These are phyloP conservation scores for Temnothorax curvispinosus DNA, from an alignment of 1,140 invertebrate species.

Conservation along the genomic window DNA sequence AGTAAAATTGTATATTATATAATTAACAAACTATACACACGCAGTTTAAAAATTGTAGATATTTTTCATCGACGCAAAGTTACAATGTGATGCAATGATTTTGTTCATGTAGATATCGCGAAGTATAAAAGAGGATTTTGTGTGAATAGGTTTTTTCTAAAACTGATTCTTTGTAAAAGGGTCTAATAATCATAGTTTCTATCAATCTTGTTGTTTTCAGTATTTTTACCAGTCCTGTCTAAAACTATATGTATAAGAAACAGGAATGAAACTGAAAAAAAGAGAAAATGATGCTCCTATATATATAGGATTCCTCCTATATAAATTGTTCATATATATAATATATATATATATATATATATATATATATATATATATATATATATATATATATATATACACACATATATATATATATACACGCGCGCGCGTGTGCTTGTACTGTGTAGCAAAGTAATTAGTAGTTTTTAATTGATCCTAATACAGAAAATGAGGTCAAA, in stretches of 20 bases:
- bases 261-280: not conserved
- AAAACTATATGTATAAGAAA: not conserved
- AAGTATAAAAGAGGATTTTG: conserved; percentile 84
- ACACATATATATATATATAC: not conserved
- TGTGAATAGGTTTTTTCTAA: conserved; percentile 86
- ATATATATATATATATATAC: not conserved
- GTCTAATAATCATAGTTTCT: conserved; percentile 87
- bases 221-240: conserved; percentile 62
- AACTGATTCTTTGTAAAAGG: conserved; percentile 86
- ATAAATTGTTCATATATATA: too few relatives aligned
- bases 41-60: conserved; percentile 84
- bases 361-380: too few relatives aligned
- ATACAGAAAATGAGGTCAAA: too few relatives aligned
- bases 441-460: too few relatives aligned
- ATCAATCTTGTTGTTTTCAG: conserved; percentile 80
- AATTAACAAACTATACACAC: conserved; percentile 76
- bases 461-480: too few relatives aligned
- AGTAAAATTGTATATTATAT: conserved; percentile 81
- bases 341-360: too few relatives aligned
- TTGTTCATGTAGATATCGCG: conserved; percentile 85
- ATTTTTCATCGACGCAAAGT: conserved; percentile 85
- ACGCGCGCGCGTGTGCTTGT: too few relatives aligned
- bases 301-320: not conserved
- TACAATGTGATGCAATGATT: conserved; percentile 85
- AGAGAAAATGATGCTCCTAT: not conserved